Base-by-base conservation (phyloP, 2,888 invertebrate genomes). In the Acheta domesticus region DNA sequence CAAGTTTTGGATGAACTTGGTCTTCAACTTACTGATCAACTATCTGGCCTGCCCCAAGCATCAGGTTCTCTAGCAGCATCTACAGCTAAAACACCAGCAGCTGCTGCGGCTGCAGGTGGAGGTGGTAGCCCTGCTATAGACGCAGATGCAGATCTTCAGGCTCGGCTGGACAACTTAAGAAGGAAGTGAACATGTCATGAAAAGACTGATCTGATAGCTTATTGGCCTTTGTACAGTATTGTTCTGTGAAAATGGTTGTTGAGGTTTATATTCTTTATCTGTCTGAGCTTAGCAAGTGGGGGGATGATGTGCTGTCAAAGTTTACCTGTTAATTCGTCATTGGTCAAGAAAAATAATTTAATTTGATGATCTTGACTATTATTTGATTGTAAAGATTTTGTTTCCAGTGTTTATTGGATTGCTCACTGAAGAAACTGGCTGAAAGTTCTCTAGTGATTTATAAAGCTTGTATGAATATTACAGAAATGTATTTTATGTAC, bases 1-100 rank as follows among this genome's bases (percentile, higher is more conserved):
- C 97, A 99, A 91, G 98, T 99, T 79, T 89, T 99, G 84, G 99
- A 99, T 87, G 99, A 99, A 89, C 89, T 99, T 83, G 99, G 99
- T 49, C 91, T 99, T 82, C 98, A 99, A 88, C 89, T 99, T 85
- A 94, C 92, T 82, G 98, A 98, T 87, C 94, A 96, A 86, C 89
- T 99, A 81, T 95, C 95, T 49, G 97, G 96, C 75, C 88, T 99
- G 83, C 98, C 98, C 2, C 89, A 90, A 84, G 90, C 92, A 1
- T 89, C 89, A 19, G 91, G 90, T 16, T 89, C 90, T 0, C 83
- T 92, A 74, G 89, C 89, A 62, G 87, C 89, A 74, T 84, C 88
- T 75, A 80, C 88, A 86, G 89, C 90, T 48, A 92, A 93, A 84
- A 90, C 90, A 80, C 92, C 93, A 19, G 88, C 89, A 3, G 88